Conservation (phyloP, 2,797 vertebrate species). For the Orestias chungarensis region DNA sequence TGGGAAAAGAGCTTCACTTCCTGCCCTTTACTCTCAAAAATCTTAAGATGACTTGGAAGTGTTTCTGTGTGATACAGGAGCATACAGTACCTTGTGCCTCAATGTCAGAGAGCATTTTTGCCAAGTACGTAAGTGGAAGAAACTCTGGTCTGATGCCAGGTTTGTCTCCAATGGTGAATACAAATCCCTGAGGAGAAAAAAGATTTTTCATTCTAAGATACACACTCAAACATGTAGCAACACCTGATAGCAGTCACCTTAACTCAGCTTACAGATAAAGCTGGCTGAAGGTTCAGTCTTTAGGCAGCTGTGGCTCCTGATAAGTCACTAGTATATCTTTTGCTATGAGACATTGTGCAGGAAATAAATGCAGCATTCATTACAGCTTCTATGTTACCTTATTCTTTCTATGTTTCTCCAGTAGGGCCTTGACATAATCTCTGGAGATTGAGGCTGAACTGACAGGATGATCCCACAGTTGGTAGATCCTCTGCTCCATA, state of each 20-base stretch:
- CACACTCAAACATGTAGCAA: conserved; percentile 43
- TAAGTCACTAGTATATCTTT: neutral
- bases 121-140: conserved; percentile 76
- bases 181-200: conserved; percentile 64
- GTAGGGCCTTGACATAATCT: conserved; percentile 69
- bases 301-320: neutral
- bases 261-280: conserved; percentile 13
- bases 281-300: conserved; percentile 27
- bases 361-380: neutral
- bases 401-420: conserved; percentile 71
- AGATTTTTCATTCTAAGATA: neutral
- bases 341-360: neutral
- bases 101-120: conserved; percentile 73
- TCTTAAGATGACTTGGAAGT: conserved; percentile 42
- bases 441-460: conserved; percentile 74
- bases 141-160: conserved; percentile 70
- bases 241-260: conserved; percentile 25
- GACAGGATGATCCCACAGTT: conserved; percentile 81
- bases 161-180: conserved; percentile 58
- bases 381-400: conserved; percentile 56
- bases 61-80: neutral
- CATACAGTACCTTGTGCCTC: conserved; percentile 71
- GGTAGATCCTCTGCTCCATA: conserved; percentile 73
- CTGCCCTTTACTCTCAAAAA: neutral
- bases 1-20: conserved; percentile 3